Conservation (phyloP, 1,140 invertebrate species). For the Cyrtorhinus lividipennis region DNA sequence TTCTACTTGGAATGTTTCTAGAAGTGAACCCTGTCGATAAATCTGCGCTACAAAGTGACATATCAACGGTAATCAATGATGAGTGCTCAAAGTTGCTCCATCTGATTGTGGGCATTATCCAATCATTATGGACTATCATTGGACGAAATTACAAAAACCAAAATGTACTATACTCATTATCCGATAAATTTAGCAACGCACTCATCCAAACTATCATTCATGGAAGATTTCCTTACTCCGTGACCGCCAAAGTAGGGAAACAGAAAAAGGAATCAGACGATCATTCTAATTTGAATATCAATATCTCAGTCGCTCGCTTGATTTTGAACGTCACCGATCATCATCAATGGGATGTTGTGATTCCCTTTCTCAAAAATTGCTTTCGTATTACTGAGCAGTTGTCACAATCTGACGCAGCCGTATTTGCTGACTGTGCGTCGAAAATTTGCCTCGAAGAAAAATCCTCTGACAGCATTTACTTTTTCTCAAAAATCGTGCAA, state of each 20-base stretch:
- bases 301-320: background rate
- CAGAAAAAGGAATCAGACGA: background rate
- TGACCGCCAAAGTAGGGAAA: background rate
- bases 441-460: background rate
- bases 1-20: background rate
- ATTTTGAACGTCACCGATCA: background rate
- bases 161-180: background rate
- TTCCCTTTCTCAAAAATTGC: constrained; percentile 1
- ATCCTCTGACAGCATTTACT: background rate
- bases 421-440: background rate
- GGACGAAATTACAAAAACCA: background rate
- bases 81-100: background rate
- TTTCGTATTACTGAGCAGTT: background rate
- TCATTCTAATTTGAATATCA: background rate
- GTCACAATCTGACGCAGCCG: background rate
- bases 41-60: background rate
- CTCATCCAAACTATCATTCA: background rate
- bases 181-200: background rate
- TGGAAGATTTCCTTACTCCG: background rate
- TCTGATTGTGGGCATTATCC: background rate
- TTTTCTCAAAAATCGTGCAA: constrained; percentile 4
- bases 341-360: background rate
- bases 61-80: background rate
- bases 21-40: background rate
- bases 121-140: background rate